Percentiles rank a stretch among this genome's conserved stretches.
Evolutionary conservation across 2,797 vertebrate species (phyloP).

Genomic region (Octomys mimax): DNA sequence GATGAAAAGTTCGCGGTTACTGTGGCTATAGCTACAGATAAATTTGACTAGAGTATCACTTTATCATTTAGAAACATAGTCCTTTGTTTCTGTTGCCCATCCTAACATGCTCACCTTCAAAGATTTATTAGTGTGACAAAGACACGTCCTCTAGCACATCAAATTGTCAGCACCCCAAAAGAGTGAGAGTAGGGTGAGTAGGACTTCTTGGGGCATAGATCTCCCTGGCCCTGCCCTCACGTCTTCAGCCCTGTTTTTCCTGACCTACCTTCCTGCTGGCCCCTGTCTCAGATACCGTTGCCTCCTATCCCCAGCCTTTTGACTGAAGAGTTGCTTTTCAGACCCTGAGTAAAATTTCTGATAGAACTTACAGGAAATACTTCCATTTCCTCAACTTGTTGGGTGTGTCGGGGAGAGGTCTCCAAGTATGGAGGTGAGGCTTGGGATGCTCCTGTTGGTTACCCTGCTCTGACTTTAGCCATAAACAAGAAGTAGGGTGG

Average conservation of each 20-base stretch:
- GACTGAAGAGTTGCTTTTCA: constrained; percentile 35
- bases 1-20: constrained; percentile 28
- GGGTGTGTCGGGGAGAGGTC: background rate
- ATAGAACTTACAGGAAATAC: background rate
- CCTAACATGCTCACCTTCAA: constrained; percentile 49
- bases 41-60: constrained; percentile 35
- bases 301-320: background rate
- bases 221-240: background rate
- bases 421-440: background rate
- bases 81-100: constrained; percentile 61
- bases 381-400: constrained; percentile 2
- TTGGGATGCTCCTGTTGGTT: background rate
- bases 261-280: background rate
- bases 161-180: background rate
- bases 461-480: background rate
- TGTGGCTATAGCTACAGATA: constrained; percentile 21
- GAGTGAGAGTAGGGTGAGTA: background rate
- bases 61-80: constrained; percentile 60
- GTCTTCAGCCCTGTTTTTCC: background rate
- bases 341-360: background rate
- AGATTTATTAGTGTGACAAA: background rate
- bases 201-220: background rate
- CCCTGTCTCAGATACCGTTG: background rate
- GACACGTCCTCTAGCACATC: constrained; percentile 13
- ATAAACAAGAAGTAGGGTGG: background rate